Conservation (phyloP, 2,888 invertebrate genomes). For the Anthophora plumipes region DNA sequence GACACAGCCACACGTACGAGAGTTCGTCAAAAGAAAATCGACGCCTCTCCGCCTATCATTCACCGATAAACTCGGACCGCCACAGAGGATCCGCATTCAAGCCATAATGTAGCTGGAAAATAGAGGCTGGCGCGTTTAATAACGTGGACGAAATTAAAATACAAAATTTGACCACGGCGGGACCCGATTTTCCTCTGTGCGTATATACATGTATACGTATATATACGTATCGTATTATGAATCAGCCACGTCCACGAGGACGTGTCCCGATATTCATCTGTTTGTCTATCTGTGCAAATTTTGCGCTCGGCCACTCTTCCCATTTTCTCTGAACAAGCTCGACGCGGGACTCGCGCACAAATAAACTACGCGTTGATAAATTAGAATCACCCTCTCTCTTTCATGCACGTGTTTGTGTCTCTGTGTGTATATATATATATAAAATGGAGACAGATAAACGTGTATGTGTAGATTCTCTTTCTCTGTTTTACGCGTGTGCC, state of each 20-base stretch:
- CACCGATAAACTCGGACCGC: background rate
- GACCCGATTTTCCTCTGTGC: background rate
- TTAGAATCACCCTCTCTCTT: slow-evolving; percentile 53
- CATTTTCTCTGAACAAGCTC: slow-evolving; percentile 50
- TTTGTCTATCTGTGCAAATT: slow-evolving; percentile 53
- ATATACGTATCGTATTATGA: slow-evolving; percentile 39
- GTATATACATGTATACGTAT: background rate
- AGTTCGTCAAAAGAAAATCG: too few relatives aligned
- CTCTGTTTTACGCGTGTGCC: background rate
- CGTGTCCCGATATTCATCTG: slow-evolving; percentile 50
- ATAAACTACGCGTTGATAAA: slow-evolving; percentile 69
- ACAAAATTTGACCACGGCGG: slow-evolving; percentile 23
- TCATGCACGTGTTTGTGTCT: background rate
- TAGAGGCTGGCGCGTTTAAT: background rate
- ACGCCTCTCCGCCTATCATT: too few relatives aligned
- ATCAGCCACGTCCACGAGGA: slow-evolving; percentile 17
- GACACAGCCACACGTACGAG: too few relatives aligned
- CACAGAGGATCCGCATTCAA: background rate
- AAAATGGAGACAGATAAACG: too few relatives aligned
- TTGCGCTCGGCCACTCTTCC: slow-evolving; percentile 40
- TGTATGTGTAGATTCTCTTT: background rate
- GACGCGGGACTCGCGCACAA: slow-evolving; percentile 50
- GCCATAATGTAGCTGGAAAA: background rate
- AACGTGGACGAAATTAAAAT: slow-evolving; percentile 29
- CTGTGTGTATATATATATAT: background rate